These are phyloP conservation scores for Artibeus jamaicensis DNA, from an alignment of 2,797 vertebrate species.

Conservation along the genomic window DNA sequence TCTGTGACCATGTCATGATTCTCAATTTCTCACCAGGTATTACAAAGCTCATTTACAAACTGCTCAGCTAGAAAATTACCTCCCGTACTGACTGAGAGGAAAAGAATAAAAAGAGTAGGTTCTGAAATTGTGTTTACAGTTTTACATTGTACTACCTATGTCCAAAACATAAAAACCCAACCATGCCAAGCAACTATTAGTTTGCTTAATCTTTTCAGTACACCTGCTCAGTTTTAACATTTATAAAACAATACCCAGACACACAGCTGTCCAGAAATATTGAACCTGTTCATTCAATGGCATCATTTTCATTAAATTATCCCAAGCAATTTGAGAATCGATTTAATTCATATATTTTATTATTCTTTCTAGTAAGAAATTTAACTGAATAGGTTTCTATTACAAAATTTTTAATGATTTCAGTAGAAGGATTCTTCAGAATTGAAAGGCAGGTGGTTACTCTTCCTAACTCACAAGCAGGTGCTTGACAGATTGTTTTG, in stretches of 20 bases:
- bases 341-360: neutral
- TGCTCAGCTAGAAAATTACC: conserved; percentile 49
- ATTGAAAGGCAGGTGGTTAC: conserved; percentile 67
- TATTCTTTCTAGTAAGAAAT: conserved; percentile 27
- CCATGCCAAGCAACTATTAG: conserved; percentile 53
- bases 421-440: conserved; percentile 36
- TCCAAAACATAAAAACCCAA: conserved; percentile 47
- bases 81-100: neutral
- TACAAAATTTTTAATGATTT: conserved; percentile 43
- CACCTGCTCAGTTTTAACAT: conserved; percentile 45
- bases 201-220: conserved; percentile 29
- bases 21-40: neutral
- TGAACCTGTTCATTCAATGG: neutral
- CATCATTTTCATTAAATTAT: conserved; percentile 1
- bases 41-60: conserved; percentile 57
- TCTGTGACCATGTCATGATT: conserved; percentile 44
- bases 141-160: conserved; percentile 48
- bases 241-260: neutral
- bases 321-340: neutral
- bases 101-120: neutral
- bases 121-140: conserved; percentile 14
- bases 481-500: conserved; percentile 68
- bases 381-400: neutral
- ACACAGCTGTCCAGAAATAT: neutral
- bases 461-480: conserved; percentile 62